These are phyloP conservation scores for Erannis defoliaria DNA, from an alignment of 2,888 invertebrate species.

Conservation along the genomic window DNA sequence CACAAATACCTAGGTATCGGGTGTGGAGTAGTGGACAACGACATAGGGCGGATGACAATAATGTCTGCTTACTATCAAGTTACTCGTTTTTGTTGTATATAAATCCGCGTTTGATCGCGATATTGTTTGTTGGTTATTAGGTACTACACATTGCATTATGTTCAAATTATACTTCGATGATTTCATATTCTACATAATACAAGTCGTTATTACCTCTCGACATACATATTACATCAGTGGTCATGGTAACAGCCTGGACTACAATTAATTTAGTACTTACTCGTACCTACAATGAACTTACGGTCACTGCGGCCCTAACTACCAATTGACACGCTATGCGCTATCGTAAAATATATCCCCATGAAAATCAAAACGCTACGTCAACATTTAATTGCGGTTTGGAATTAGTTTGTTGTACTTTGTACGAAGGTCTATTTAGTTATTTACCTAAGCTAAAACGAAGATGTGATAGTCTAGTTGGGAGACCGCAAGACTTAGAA, in stretches of 20 bases:
- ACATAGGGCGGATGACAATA: no score
- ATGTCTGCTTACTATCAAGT: no score
- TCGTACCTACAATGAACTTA: slow-evolving; percentile 3
- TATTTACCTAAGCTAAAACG: neutral
- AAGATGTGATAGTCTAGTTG: no score
- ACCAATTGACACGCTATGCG: slow-evolving; percentile 42
- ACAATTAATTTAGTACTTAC: slow-evolving; percentile 36
- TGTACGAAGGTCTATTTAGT: neutral
- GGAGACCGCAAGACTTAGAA: no score
- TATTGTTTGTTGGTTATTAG: no score
- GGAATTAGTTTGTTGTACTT: neutral
- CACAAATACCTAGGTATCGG: no score
- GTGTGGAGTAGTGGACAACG: no score
- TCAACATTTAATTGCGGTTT: slow-evolving; percentile 9
- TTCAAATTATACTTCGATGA: neutral
- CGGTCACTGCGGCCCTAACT: slow-evolving; percentile 34
- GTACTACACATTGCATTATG: no score
- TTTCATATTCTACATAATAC: neutral
- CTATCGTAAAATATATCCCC: slow-evolving; percentile 35
- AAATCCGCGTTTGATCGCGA: no score
- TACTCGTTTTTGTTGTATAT: no score
- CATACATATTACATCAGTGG: neutral
- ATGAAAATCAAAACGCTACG: slow-evolving; percentile 28
- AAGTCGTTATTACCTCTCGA: neutral
- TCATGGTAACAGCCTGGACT: slow-evolving; percentile 14